Conservation (phyloP, 1,140 invertebrate species). For the Chymomyza costata region DNA sequence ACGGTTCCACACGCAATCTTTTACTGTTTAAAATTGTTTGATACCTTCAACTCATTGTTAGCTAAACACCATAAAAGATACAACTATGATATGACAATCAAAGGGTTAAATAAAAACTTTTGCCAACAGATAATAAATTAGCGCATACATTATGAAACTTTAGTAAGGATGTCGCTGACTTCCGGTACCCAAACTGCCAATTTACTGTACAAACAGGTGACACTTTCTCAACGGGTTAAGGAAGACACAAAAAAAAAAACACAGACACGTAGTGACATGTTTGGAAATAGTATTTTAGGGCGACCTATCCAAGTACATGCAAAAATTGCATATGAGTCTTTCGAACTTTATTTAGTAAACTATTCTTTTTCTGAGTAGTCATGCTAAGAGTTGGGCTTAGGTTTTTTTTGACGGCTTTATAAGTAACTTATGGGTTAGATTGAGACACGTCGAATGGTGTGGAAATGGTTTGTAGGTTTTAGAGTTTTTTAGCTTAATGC, state of each 20-base stretch:
- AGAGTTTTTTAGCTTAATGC: too few relatives aligned
- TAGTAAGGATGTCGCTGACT: constrained; percentile 52
- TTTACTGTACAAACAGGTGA: constrained; percentile 54
- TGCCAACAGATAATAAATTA: constrained; percentile 71
- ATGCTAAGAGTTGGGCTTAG: constrained; percentile 27
- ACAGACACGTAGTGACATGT: constrained; percentile 15
- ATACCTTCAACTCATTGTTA: constrained; percentile 4
- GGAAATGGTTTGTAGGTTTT: too few relatives aligned
- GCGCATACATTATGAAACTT: constrained; percentile 67
- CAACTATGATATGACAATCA: constrained; percentile 33
- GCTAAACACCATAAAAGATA: constrained; percentile 13
- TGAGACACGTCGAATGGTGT: too few relatives aligned
- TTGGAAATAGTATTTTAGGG: constrained; percentile 17
- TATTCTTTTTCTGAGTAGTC: constrained; percentile 36
- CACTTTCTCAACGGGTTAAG: constrained; percentile 63
- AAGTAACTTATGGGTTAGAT: too few relatives aligned
- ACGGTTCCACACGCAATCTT: constrained; percentile 43
- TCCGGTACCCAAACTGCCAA: constrained; percentile 57
- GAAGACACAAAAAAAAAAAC: constrained; percentile 25
- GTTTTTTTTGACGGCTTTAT: constrained; percentile 56
- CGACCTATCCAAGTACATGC: too few relatives aligned
- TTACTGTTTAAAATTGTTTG: not conserved
- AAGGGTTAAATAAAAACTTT: constrained; percentile 64
- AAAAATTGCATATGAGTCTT: too few relatives aligned
- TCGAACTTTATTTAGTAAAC: too few relatives aligned